Percentiles rank a stretch among this genome's conserved stretches.
Conservation (phyloP, 2,113 vertebrate species). For the Petromus typicus region DNA sequence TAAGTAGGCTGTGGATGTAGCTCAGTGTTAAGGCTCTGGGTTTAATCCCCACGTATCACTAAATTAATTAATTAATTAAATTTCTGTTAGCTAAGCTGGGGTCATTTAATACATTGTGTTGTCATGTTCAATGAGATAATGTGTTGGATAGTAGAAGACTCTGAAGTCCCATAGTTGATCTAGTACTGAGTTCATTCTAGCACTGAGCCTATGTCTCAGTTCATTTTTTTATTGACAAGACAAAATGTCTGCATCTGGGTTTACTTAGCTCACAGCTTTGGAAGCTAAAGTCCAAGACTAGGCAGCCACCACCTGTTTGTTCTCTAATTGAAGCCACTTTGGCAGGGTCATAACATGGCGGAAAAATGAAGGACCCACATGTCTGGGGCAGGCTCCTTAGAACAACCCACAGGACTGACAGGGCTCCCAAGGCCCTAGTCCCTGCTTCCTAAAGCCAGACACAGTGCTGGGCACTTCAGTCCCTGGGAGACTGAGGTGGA, state of each 20-base stretch:
- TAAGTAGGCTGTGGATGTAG: not conserved
- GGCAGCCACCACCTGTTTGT: too few species aligned
- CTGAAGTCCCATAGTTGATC: not conserved
- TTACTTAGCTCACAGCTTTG: not conserved
- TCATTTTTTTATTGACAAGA: not conserved
- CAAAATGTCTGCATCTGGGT: not conserved
- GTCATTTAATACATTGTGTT: not conserved
- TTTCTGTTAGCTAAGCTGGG: not conserved
- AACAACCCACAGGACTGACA: not conserved
- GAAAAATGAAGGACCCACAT: not conserved
- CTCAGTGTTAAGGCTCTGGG: not conserved
- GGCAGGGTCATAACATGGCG: not conserved
- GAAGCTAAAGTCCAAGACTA: not conserved
- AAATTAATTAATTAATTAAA: not conserved
- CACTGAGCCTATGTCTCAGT: not conserved
- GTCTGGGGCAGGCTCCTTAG: too few species aligned
- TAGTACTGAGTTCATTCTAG: not conserved
- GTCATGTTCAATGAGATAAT: not conserved
- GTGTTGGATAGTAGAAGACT: not conserved
- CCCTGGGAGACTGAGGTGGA: not conserved
- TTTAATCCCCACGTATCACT: not conserved
- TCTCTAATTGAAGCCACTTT: not conserved
- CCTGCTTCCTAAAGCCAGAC: not conserved
- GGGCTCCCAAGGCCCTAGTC: not conserved
- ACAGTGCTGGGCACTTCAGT: not conserved